These are phyloP conservation scores for Athripsodes cinereus DNA, from an alignment of 2,888 invertebrate genomes.

Conservation along the genomic window DNA sequence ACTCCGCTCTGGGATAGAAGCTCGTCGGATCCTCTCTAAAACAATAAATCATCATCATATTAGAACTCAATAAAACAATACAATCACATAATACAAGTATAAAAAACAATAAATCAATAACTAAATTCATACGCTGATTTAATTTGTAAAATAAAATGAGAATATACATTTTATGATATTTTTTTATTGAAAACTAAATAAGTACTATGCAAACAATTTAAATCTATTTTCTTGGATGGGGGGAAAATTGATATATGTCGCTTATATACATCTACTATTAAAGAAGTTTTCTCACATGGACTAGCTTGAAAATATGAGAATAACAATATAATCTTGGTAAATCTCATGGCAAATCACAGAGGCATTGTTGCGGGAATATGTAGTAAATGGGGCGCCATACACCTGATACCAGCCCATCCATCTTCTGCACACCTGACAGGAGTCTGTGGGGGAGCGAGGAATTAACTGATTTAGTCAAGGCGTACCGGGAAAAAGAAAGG, in stretches of 20 bases:
- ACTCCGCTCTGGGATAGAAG: constrained; percentile 92
- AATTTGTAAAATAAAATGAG: too few relatives aligned
- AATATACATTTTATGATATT: too few relatives aligned
- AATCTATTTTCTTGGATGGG: too few relatives aligned
- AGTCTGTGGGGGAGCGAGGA: background rate
- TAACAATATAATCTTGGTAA: constrained; percentile 5
- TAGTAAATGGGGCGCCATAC: constrained; percentile 22
- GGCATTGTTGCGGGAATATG: constrained; percentile 8
- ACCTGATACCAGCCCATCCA: constrained; percentile 25
- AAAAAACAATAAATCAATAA: too few relatives aligned
- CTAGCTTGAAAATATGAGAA: background rate
- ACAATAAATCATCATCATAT: constrained; percentile 31
- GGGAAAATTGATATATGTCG: too few relatives aligned
- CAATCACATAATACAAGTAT: too few relatives aligned
- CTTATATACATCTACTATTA: background rate
- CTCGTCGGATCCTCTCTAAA: constrained; percentile 97
- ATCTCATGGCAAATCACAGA: constrained; percentile 16
- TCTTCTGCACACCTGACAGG: constrained; percentile 14
- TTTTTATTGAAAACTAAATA: too few relatives aligned
- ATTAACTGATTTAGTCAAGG: background rate
- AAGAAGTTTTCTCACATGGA: background rate
- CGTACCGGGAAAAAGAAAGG: background rate
- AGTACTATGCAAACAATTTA: too few relatives aligned
- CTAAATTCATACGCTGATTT: too few relatives aligned
- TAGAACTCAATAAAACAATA: too few relatives aligned